Evolutionary conservation across 2,888 invertebrate species (phyloP).

Genomic region (Spicauda simplicius): DNA sequence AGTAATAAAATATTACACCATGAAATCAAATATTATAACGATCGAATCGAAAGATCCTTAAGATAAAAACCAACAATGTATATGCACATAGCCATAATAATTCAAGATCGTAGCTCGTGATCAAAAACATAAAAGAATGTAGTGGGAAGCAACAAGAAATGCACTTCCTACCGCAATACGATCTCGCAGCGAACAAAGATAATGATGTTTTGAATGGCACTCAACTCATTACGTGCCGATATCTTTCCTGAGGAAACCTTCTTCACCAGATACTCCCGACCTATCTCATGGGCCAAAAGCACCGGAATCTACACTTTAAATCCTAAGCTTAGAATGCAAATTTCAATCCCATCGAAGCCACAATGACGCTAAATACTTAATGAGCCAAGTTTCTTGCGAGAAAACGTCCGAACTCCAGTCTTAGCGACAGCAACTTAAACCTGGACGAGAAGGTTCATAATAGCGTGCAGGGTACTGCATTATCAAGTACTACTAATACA

Average conservation of each 20-base stretch:
- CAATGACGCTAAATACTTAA: slow-evolving; percentile 76
- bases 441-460: slow-evolving; percentile 49
- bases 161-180: slow-evolving; percentile 41
- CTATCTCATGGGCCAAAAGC: slow-evolving; percentile 41
- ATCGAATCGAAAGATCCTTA: background rate
- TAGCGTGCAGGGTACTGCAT: slow-evolving; percentile 43
- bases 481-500: slow-evolving; percentile 53
- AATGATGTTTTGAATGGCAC: slow-evolving; percentile 79
- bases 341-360: slow-evolving; percentile 42
- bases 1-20: too few species aligned
- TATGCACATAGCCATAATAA: slow-evolving; percentile 8
- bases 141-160: slow-evolving; percentile 30
- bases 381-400: slow-evolving; percentile 59
- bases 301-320: slow-evolving; percentile 42
- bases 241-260: slow-evolving; percentile 73
- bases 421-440: slow-evolving; percentile 41
- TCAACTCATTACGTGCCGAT: slow-evolving; percentile 79
- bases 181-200: slow-evolving; percentile 66
- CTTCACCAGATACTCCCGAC: slow-evolving; percentile 57
- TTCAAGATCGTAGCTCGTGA: slow-evolving; percentile 29
- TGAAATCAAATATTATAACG: too few species aligned
- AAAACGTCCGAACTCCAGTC: slow-evolving; percentile 60
- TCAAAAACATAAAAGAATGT: slow-evolving; percentile 30
- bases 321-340: slow-evolving; percentile 42
- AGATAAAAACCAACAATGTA: background rate